Conservation (phyloP, 1,140 invertebrate genomes). For the Drosophila pruinosa region DNA sequence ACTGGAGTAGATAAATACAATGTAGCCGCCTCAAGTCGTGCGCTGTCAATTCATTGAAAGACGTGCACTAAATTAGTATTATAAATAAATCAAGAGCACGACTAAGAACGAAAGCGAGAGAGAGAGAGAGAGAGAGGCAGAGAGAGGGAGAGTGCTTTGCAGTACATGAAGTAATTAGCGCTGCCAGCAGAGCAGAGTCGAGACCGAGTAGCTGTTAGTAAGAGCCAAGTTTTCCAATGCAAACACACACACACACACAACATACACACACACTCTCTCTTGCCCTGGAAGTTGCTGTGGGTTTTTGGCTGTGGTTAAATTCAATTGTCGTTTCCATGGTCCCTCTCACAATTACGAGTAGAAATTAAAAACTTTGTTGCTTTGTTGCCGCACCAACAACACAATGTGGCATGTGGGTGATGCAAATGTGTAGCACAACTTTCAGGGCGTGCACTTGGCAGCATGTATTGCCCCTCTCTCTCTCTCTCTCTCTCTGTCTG, state of each 20-base stretch:
- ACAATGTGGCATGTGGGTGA: constrained; percentile 28
- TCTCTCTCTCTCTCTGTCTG: background rate
- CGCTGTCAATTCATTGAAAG: background rate
- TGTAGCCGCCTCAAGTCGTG: too few relatives aligned
- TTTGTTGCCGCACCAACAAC: background rate
- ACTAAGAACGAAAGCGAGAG: background rate
- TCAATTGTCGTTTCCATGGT: constrained; percentile 38
- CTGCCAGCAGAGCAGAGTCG: background rate
- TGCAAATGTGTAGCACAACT: constrained; percentile 25
- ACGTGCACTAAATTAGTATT: background rate
- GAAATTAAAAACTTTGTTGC: constrained; percentile 42
- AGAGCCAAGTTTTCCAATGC: background rate
- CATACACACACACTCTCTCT: background rate
- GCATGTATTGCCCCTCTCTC: background rate
- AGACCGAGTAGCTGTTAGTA: background rate
- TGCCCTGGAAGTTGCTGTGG: background rate
- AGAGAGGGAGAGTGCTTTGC: background rate
- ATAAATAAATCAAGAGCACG: background rate
- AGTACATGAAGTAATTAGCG: constrained; percentile 5
- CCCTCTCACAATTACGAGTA: constrained; percentile 29
- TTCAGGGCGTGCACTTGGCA: constrained; percentile 7
- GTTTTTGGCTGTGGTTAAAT: constrained; percentile 8
- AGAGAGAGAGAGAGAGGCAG: background rate
- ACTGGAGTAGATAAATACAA: too few relatives aligned
- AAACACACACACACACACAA: background rate